Base-by-base conservation (phyloP, 2,797 vertebrate species). In the Neomorphus geoffroyi region DNA sequence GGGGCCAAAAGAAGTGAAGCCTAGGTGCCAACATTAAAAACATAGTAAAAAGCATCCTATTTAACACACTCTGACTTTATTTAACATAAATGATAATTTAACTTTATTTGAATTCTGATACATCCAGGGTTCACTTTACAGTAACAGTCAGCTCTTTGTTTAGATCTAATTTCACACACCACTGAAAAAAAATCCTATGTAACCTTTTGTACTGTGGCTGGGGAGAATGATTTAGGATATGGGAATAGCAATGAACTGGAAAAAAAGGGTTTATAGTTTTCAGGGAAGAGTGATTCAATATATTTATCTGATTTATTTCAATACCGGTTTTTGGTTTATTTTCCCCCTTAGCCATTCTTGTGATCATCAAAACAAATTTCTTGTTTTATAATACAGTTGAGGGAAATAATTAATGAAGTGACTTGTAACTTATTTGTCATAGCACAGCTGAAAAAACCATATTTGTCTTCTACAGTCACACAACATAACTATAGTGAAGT, bases 111-210 rank as follows among this genome's bases (percentile, higher is more conserved):
- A 18, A 53, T 78, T 91, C 43, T 57, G 11, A n/a, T 70, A 37
- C 18, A 69, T 72, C 35, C 21, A 60, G 45, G 16, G 18, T 86
- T 92, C 41, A 53, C 56, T 88, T 80, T 86, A 72, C 54, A 86
- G 65, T 81, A 75, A 88, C 27, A 57, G 30, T 54, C 50, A 73
- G 60, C 19, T 96, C 64, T 85, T 95, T 80, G 64, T 86, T 84
- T 92, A 73, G 53, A 85, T 82, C 16, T 87, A 67, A 96, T 96
- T 95, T 95, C 88, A 92, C 86, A 89, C 74, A 64, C n/a, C 71
- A 90, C 56, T 94, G 80, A 45, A 90, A 94, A 91, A 80, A 90
- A 57, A 19, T 51, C 51, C 80, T 46, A 32, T 92, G 43, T 73
- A 91, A 70, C 19, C 30, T 86, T 23, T 45, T 82, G 33, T 65